Percentiles rank a stretch among this genome's conserved stretches.
These are phyloP conservation scores for Novumbra hubbsi DNA, from an alignment of 2,797 vertebrate genomes.

Conservation along the genomic window DNA sequence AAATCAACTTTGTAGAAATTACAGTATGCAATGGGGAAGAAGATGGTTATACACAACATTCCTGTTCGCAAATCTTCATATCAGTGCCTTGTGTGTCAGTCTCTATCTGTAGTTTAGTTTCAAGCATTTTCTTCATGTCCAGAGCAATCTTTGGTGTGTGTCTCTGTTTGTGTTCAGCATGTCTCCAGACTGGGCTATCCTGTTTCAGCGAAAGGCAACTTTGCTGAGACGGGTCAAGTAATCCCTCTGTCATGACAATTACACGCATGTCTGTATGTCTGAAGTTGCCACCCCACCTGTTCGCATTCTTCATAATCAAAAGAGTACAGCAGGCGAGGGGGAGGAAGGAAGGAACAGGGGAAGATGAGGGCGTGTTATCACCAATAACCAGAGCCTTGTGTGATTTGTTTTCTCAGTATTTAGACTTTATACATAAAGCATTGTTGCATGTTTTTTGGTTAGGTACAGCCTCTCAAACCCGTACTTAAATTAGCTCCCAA, in stretches of 20 bases:
- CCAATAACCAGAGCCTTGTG: not conserved
- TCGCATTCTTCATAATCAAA: constrained; percentile 55
- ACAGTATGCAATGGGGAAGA: not conserved
- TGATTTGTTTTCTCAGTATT: not conserved
- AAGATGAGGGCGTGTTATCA: not conserved
- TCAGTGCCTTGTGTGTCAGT: not conserved
- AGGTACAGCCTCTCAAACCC: not conserved
- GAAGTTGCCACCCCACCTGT: constrained; percentile 67
- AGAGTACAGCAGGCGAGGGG: constrained; percentile 10
- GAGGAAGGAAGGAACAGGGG: constrained; percentile 11
- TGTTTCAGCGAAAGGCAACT: constrained; percentile 41
- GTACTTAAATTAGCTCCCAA: not conserved
- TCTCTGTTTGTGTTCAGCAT: too few species aligned
- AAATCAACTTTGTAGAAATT: not conserved
- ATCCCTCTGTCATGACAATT: constrained; percentile 58
- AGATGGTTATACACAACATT: not conserved
- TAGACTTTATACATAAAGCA: not conserved
- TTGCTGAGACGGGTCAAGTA: constrained; percentile 35
- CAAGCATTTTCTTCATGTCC: not conserved
- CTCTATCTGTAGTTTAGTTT: not conserved
- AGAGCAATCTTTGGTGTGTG: constrained; percentile 5
- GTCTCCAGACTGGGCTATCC: constrained; percentile 34
- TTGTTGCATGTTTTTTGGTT: not conserved
- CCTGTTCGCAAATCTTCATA: not conserved
- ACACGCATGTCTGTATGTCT: constrained; percentile 55